Evolutionary conservation across 2,113 vertebrate genomes (phyloP).

Genomic region (Salvelinus alpinus): DNA sequence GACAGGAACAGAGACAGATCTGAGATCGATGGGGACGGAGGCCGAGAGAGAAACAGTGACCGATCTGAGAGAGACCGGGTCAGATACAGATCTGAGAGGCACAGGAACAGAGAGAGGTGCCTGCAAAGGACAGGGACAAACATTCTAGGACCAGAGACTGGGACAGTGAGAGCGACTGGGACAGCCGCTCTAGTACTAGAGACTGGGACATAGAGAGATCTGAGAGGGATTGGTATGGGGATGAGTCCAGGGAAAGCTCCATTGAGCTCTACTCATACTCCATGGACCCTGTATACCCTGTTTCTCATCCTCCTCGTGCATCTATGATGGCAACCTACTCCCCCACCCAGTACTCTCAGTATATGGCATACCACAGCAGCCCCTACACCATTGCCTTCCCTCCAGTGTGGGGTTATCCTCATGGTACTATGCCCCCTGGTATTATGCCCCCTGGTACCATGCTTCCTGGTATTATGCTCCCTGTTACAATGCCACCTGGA

Average conservation of each 20-base stretch:
- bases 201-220: neutral
- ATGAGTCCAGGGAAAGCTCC: neutral
- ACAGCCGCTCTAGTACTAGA: neutral
- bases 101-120: neutral
- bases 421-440: neutral
- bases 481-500: no score
- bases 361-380: neutral
- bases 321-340: slow-evolving; percentile 5
- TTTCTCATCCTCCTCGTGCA: neutral
- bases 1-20: neutral
- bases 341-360: slow-evolving; percentile 13
- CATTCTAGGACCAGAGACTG: neutral
- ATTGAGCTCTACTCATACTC: neutral
- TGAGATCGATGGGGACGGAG: no score
- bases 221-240: neutral
- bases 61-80: neutral
- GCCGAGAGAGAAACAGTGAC: neutral
- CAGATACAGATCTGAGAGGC: neutral
- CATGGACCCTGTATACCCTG: neutral
- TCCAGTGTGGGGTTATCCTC: neutral
- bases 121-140: neutral
- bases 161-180: neutral
- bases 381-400: neutral
- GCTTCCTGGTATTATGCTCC: no score
- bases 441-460: neutral